phyloP scores from a whole-genome alignment of 1,140 invertebrate species.

The Lycorma delicatula region DNA sequence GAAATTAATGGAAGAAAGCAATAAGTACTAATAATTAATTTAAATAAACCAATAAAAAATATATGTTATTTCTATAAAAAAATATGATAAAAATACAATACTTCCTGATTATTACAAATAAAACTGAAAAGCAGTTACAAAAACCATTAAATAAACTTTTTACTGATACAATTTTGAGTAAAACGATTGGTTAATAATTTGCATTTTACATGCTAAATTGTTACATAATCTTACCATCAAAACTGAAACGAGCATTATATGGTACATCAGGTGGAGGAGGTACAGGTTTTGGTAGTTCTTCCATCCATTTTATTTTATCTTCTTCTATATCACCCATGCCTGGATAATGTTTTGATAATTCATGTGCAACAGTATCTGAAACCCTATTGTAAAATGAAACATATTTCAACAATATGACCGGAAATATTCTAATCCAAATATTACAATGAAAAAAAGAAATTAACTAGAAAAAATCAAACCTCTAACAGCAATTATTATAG shows the following conservation, averaged over 20 bases:
- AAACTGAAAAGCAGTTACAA: too few relatives aligned
- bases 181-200: not conserved
- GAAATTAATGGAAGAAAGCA: too few relatives aligned
- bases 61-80: not conserved
- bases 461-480: too few relatives aligned
- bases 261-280: slow-evolving; percentile 38
- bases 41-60: not conserved
- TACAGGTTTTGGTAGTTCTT: slow-evolving; percentile 45
- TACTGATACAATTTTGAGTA: not conserved
- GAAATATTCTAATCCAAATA: too few relatives aligned
- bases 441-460: too few relatives aligned
- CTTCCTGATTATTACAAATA: too few relatives aligned
- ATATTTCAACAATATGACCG: too few relatives aligned
- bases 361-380: too few relatives aligned
- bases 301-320: slow-evolving; percentile 81
- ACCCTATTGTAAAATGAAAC: too few relatives aligned
- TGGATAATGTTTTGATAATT: slow-evolving; percentile 58
- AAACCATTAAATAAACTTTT: not conserved
- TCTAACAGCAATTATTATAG: too few relatives aligned
- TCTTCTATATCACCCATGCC: slow-evolving; percentile 73
- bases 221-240: slow-evolving; percentile 39
- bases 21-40: too few relatives aligned
- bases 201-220: not conserved
- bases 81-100: not conserved
- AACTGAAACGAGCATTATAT: slow-evolving; percentile 62